Evolutionary conservation across 2,888 invertebrate genomes (phyloP), one percentile per base, ranked within the genome.

Genomic region (Cepaea hortensis): DNA sequence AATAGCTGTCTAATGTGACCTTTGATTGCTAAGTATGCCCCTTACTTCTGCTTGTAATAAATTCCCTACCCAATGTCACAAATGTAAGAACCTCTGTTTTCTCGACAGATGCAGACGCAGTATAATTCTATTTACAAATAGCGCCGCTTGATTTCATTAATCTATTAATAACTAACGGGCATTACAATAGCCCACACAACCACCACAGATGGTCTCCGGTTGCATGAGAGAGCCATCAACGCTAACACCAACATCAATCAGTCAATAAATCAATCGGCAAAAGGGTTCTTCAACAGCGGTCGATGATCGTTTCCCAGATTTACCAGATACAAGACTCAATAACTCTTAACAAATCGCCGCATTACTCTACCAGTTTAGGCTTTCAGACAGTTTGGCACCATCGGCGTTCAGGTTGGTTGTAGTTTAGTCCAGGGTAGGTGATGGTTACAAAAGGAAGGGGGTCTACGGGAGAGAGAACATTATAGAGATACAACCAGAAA

Each of bases 41-140:
- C 11, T 11, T 55, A 6, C 55, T 6, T 55, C 55, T 55, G 55
- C 55, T 11, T 55, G 6, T 9, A 55, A 55, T 55, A 9, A 6
- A 55, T 55, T 55, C 11, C 6, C 7, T 55, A 55, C 55, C 55
- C 55, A 55, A 35, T 11, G 55, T 11, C 55, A 6, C 55, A 55
- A 55, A 55, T 55, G 0, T 55, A 55, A 55, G 55, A 55, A 55
- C 55, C 55, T 11, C 55, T 55, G 3, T 55, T 6, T 6, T 55
- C 55, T 55, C 55, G 7, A 55, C 55, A 11, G 55, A 11, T 9
- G 55, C 55, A 55, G 55, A 55, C 55, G 55, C 15, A 7, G 75
- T 20, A 48, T 75, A 75, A 75, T 50, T 75, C 3, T 75, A 48
- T 75, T 75, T 75, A 75, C 75, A 75, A 18, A 75, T 75, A 75